Evolutionary conservation across 2,113 vertebrate species (phyloP).

Genomic region (Pitta sordida): DNA sequence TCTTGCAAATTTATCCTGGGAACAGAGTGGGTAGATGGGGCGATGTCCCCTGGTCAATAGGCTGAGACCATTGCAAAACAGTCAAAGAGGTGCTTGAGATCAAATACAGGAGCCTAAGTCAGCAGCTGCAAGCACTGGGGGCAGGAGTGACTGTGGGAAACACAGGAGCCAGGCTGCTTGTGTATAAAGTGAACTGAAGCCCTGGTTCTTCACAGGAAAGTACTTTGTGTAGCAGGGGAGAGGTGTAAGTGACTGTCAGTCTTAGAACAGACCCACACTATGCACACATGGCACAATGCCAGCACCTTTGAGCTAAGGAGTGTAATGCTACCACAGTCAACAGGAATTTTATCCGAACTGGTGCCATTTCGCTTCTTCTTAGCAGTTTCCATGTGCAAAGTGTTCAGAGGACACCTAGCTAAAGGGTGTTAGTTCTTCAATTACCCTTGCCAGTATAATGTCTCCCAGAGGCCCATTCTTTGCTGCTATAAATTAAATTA

Average conservation of each 20-base stretch:
- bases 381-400: not conserved
- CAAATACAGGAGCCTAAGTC: not conserved
- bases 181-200: not conserved
- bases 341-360: not conserved
- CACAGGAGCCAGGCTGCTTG: not conserved
- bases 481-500: conserved; percentile 43
- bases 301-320: not conserved
- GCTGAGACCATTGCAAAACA: not conserved
- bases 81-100: not conserved
- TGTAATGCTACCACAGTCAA: not conserved
- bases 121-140: not conserved
- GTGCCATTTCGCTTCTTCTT: not conserved
- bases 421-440: conserved; percentile 47
- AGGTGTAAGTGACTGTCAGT: rapidly evolving
- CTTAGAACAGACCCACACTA: not conserved
- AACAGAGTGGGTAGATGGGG: not conserved
- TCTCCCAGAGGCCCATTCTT: conserved; percentile 22
- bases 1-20: not conserved
- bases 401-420: not conserved
- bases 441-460: conserved; percentile 40
- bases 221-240: not conserved
- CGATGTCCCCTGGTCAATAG: not conserved
- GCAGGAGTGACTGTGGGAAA: not conserved
- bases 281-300: not conserved
- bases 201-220: not conserved